Conservation (phyloP, 2,888 invertebrate species). For the Aporophyla lueneburgensis region DNA sequence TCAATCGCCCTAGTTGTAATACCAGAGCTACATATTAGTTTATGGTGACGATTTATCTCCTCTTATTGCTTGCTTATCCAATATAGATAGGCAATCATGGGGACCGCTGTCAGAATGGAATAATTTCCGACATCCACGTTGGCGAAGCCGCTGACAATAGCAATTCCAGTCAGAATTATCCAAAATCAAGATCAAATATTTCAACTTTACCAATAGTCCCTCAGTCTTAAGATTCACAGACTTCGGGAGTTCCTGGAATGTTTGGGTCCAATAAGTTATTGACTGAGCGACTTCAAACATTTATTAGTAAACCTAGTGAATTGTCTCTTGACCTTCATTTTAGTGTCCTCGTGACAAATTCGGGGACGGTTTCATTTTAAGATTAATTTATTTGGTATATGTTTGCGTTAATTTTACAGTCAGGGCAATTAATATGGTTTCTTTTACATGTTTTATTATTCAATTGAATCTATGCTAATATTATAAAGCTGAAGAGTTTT, state of each 20-base stretch:
- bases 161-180: not conserved
- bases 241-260: conserved; percentile 20
- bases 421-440: not conserved
- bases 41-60: not conserved
- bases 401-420: too few species aligned
- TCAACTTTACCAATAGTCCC: conserved; percentile 9
- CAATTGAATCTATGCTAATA: not conserved
- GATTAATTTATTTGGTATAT: not conserved
- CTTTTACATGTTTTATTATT: not conserved
- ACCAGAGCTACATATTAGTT: not conserved
- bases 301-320: conserved; percentile 22
- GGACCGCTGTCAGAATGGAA: too few species aligned
- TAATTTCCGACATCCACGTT: too few species aligned
- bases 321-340: conserved; percentile 8
- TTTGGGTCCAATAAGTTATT: conserved; percentile 33
- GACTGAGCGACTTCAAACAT: conserved; percentile 14
- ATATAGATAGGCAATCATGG: too few species aligned
- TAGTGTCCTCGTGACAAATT: not conserved
- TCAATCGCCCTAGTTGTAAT: not conserved
- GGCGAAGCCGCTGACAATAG: too few species aligned
- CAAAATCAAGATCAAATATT: conserved; percentile 5
- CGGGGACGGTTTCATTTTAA: not conserved
- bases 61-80: not conserved
- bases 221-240: conserved; percentile 22
- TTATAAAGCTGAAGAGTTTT: too few species aligned